phyloP scores from a whole-genome alignment of 2,113 vertebrate species.

The Arvicanthis niloticus region DNA sequence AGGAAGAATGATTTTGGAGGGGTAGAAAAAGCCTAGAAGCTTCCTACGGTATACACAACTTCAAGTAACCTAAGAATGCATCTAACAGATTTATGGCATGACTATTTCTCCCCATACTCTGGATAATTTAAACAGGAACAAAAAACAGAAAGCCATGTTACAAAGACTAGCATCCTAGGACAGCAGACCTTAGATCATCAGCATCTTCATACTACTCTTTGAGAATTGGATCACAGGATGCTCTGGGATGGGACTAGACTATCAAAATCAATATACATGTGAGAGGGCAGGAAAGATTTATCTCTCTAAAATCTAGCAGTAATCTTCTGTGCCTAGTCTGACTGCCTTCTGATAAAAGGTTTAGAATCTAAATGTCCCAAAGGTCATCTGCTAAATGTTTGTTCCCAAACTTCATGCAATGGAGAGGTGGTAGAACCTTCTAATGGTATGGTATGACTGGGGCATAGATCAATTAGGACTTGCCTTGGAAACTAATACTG shows the following conservation, averaged over 20 bases:
- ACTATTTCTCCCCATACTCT: neutral
- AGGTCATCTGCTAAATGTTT: neutral
- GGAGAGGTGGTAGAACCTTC: neutral
- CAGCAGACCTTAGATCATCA: neutral
- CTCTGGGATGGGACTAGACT: neutral
- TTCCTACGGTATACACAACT: neutral
- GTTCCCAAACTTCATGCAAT: neutral
- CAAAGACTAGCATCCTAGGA: neutral
- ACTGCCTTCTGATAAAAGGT: neutral
- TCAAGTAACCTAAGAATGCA: neutral
- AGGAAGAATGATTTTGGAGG: neutral
- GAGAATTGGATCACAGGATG: neutral
- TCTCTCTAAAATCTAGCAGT: neutral
- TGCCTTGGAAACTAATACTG: neutral
- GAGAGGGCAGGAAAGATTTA: neutral
- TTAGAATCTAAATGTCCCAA: neutral
- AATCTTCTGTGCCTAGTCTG: neutral
- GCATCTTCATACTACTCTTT: too few relatives aligned
- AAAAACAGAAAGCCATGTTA: neutral
- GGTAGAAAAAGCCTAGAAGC: neutral
- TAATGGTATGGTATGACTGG: too few relatives aligned
- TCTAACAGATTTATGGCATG: neutral
- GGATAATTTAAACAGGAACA: slow-evolving; percentile 7
- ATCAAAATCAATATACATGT: neutral
- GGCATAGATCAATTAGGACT: neutral